Percentiles rank a stretch among this genome's conserved stretches.
Evolutionary conservation across 1,140 invertebrate species (phyloP).

Genomic region (Hormaphis cornu): DNA sequence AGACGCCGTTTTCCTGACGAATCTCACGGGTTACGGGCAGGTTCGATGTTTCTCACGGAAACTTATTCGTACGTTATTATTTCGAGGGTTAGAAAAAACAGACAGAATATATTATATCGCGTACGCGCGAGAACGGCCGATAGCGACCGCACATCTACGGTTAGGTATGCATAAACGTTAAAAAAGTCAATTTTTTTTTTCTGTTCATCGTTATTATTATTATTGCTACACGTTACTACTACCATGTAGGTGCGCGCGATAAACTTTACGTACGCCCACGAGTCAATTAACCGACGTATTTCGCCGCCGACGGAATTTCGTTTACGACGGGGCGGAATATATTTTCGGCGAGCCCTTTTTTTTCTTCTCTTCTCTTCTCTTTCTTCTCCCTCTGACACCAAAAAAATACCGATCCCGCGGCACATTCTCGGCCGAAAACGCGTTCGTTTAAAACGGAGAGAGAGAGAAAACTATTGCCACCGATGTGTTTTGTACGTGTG

Average conservation of each 20-base stretch:
- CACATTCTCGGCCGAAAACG: not conserved
- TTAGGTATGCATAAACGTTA: slow-evolving; percentile 20
- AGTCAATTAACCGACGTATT: slow-evolving; percentile 32
- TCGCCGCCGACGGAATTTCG: slow-evolving; percentile 25
- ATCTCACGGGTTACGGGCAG: too few relatives aligned
- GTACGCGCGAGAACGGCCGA: not conserved
- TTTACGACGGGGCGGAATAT: slow-evolving; percentile 30
- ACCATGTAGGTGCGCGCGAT: too few relatives aligned
- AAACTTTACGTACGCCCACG: slow-evolving; percentile 18
- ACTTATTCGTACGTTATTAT: too few relatives aligned
- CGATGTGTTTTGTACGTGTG: not conserved
- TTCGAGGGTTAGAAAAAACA: too few relatives aligned
- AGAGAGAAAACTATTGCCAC: not conserved
- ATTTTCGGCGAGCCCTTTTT: slow-evolving; percentile 30
- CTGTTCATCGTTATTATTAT: not conserved
- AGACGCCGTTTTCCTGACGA: too few relatives aligned
- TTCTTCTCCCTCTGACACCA: too few relatives aligned
- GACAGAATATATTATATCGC: not conserved
- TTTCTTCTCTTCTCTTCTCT: not conserved
- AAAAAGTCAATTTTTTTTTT: slow-evolving; percentile 10
- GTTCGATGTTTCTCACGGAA: too few relatives aligned
- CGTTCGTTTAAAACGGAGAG: not conserved
- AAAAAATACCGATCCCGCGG: too few relatives aligned
- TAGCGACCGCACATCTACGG: not conserved
- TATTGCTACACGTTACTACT: slow-evolving; percentile 7